Evolutionary conservation across 2,797 vertebrate genomes (phyloP), one percentile per base, ranked within the genome.

Genomic region (Coendou prehensilis): DNA sequence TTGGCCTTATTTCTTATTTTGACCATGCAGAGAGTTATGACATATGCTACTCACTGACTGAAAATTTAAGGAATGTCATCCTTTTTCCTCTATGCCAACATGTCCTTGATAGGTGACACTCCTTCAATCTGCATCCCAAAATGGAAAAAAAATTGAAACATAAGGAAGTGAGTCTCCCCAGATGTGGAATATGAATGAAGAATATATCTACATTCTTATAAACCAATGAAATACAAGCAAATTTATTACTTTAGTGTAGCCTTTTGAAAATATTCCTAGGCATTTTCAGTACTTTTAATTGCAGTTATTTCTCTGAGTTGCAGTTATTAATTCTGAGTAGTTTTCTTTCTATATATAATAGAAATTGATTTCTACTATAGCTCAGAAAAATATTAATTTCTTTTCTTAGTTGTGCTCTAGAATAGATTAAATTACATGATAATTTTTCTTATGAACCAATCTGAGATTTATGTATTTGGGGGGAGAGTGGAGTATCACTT

Each of bases 251-350:
- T 11, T 52, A 64, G 41, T 17, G 26, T 76, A 69, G 63, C 5
- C 3, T 96, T 67, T 83, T 86, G 81, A 94, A 63, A 71, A 87
- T 47, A 87, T 83, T 87, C 2, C 17, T 87, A 50, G 54, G 18
- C n/a, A 83, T 52, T 87, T 30, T 37, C 61, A n/a, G 20, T 52
- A 80, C 87, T 93, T 93, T 90, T 52, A 93, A 89, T 71, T 69
- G n/a, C 2, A 69, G 45, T 30, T 10, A 80, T 69, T 84, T 93
- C 37, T 75, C 6, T 41, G 37, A 41, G 37, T 41, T 41, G 37
- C 5, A 13, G 26, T 93, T 63, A 69, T 57, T 75, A 56, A 84
- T 91, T 91, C 3, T 1, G 69, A 76, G 54, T 87, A 22, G 10
- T 45, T 67, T 67, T 89, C 10, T 92, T 92, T 89, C 5, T n/a